Evolutionary conservation across 2,888 invertebrate genomes (phyloP), one percentile per base, ranked within the genome.

Genomic region (Xylocampa areola): DNA sequence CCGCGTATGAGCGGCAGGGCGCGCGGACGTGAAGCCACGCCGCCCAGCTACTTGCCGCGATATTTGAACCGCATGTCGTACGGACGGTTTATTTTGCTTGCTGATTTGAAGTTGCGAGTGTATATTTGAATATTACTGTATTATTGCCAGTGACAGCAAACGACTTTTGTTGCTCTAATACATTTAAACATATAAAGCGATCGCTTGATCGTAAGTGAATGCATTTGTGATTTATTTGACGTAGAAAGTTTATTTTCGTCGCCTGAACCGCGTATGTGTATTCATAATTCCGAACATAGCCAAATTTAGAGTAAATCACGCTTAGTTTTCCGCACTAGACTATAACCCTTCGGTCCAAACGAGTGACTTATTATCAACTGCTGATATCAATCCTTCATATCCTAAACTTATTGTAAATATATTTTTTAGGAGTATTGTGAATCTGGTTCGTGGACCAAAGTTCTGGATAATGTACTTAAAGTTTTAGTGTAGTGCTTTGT

Each of bases 1-100:
- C 89, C 92, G 93, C 91, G 91, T 78, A 83, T 73, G 83, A 79
- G 91, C 92, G 92, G 91, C 89, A 77, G 77, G 85, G 83, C 82
- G 85, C 68, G 82, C 83, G 89, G 90, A 82, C 75, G 88, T 84
- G 70, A 77, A 63, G 59, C 72, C 62, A 69, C 58, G 80, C 81
- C 84, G 84, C 80, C 74, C 70, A 54, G 53, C 64, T 80, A 68
- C 66, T 79, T 83, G 81, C 80, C 88, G 82, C 84, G 81, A 72
- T 77, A 79, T 78, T 76, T 77, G 73, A 73, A 76, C 70, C 57
- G 65, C 59, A 76, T 71, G 59, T 64, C 75, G 65, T 75, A 76
- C 76, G 80, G 71, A 78, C 79, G 77, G 62, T 79, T 82, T 80
- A 76, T 74, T 84, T 84, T 78, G 77, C 70, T 77, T 76, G 73